Evolutionary conservation across 2,113 vertebrate species (phyloP), one percentile per base, ranked within the genome.

Genomic region (Dicerorhinus sumatrensis): DNA sequence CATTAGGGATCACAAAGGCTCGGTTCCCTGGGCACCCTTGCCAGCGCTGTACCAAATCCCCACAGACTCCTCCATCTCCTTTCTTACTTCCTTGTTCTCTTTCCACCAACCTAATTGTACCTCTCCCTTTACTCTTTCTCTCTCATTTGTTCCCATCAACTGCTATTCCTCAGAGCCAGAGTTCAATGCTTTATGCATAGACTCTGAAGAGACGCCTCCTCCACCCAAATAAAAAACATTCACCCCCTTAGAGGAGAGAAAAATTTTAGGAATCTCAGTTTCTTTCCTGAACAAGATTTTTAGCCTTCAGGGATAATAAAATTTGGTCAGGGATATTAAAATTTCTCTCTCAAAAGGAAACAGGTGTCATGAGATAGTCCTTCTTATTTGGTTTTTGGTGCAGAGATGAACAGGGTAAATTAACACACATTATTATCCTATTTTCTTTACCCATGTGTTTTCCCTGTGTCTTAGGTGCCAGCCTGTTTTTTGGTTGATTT

Each of bases 221-320:
- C 27, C 51, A 36, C 29, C 48, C 76, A 58, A 42, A 69, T n/a
- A 48, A 39, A 89, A 36, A 46, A 21, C 25, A 33, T 33, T 60
- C 33, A 27, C 42, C n/a, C 9, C 75, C 27, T 77, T 27, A 36
- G 23, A 87, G 3, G 17, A 94, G 29, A 81, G 48, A 46, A 82
- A 83, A 33, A 54, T 62, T 46, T 54, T 63, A 77, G 42, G 14
- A 39, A 92, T 51, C 51, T 89, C 65, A 39, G 0, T 51, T 20
- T 23, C 75, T 33, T 23, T 56, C 1, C 73, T 39, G 36, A 96
- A 91, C 14, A 31, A 81, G 76, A 77, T 63, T 91, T 98, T 81
- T 42, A 42, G 11, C 39, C 69, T 65, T 91, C 20, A 29, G 33
- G 16, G 42, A 33, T 65, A 33, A 46, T 81, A 27, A 77, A 65